These are phyloP conservation scores for Nephila pilipes DNA, from an alignment of 1,140 invertebrate genomes.

Conservation along the genomic window DNA sequence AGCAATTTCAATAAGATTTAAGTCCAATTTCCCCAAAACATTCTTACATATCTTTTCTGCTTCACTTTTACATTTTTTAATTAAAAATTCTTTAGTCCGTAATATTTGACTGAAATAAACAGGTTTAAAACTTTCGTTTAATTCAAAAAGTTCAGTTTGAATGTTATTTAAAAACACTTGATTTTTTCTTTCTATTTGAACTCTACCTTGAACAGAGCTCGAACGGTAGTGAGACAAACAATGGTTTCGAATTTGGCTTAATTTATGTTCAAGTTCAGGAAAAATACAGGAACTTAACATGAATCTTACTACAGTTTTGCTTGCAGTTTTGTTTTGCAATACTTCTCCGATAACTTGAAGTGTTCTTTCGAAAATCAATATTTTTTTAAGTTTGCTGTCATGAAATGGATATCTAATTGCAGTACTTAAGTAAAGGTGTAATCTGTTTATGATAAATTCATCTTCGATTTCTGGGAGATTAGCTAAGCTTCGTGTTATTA, in stretches of 20 bases:
- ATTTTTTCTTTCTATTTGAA: background rate
- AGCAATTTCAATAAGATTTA: no score
- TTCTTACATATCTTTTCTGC: no score
- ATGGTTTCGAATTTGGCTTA: conserved; percentile 6
- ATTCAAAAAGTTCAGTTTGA: no score
- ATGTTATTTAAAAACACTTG: no score
- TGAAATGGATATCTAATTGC: no score
- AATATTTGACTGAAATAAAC: no score
- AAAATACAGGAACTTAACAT: background rate
- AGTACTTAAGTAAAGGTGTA: no score
- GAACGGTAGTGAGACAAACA: background rate
- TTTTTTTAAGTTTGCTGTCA: background rate
- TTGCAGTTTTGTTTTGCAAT: background rate
- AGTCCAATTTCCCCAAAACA: no score
- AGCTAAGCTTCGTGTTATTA: no score
- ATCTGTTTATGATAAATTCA: background rate
- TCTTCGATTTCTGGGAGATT: background rate
- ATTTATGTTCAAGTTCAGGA: background rate
- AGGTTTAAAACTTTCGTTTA: no score
- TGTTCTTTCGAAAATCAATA: background rate
- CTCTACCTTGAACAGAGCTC: background rate
- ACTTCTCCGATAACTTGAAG: conserved; percentile 11
- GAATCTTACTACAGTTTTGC: background rate
- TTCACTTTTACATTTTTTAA: no score
- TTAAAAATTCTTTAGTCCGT: no score